phyloP scores from a whole-genome alignment of 2,888 invertebrate species.

The Macrosiphum euphorbiae region DNA sequence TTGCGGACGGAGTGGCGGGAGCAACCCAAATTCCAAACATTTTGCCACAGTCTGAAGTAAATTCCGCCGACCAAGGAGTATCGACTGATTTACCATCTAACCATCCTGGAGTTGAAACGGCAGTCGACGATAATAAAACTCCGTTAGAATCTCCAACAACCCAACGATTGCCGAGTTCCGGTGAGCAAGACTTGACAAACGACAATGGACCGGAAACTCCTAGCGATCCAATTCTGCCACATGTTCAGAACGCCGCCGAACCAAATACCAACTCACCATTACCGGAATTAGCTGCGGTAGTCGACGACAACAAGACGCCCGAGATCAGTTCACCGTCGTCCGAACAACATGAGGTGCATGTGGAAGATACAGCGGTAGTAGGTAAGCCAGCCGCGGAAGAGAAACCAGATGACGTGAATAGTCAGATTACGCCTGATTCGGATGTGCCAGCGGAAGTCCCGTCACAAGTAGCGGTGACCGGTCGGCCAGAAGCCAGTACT shows the following conservation, averaged over 20 bases:
- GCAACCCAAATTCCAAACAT: neutral
- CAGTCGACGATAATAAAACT: neutral
- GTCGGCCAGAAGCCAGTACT: neutral
- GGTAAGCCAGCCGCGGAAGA: neutral
- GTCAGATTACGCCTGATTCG: neutral
- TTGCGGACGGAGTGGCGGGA: neutral
- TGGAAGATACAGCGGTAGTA: neutral
- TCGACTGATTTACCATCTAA: conserved; percentile 14
- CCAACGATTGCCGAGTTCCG: neutral
- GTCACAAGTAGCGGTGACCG: neutral
- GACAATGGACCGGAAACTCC: neutral
- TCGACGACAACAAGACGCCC: neutral
- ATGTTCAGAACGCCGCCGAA: neutral
- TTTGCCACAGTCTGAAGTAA: neutral
- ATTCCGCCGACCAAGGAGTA: neutral
- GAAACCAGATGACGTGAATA: neutral
- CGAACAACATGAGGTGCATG: neutral
- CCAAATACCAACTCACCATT: neutral
- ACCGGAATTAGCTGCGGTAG: neutral
- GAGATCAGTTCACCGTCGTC: neutral
- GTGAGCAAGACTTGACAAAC: neutral
- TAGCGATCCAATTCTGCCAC: neutral
- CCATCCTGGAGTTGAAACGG: neutral
- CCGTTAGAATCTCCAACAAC: neutral
- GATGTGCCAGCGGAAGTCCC: neutral